Percentiles rank a stretch among this genome's conserved stretches.
These are phyloP conservation scores for Polyodon spathula DNA, from an alignment of 2,113 vertebrate species.

Conservation along the genomic window DNA sequence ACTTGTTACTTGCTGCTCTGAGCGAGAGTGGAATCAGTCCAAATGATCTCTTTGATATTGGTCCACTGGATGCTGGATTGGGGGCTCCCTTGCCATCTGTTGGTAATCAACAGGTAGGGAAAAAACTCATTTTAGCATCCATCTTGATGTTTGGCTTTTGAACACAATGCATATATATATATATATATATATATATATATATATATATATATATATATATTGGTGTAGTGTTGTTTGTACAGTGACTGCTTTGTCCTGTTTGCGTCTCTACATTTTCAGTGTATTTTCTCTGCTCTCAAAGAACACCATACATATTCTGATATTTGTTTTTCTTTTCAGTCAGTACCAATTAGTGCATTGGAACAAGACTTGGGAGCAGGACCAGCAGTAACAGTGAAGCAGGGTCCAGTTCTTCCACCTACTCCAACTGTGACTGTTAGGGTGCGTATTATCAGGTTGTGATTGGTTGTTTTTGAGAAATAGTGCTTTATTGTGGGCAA, in stretches of 20 bases:
- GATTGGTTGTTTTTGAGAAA: too few species aligned
- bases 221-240: too few species aligned
- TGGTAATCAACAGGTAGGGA: constrained; percentile 74
- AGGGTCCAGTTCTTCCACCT: constrained; percentile 55
- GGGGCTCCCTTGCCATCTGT: constrained; percentile 53
- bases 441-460: constrained; percentile 51
- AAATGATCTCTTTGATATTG: constrained; percentile 90
- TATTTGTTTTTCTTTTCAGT: constrained; percentile 48
- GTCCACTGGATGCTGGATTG: constrained; percentile 70
- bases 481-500: too few species aligned
- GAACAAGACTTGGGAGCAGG: constrained; percentile 71
- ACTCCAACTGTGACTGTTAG: constrained; percentile 75
- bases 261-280: neutral
- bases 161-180: too few species aligned
- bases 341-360: constrained; percentile 74
- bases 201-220: too few species aligned
- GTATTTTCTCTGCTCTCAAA: neutral
- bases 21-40: constrained; percentile 98
- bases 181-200: too few species aligned
- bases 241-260: too few species aligned
- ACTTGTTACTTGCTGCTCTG: constrained; percentile 93
- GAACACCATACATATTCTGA: constrained; percentile 3
- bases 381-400: constrained; percentile 52
- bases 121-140: neutral
- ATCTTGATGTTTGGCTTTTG: too few species aligned